Evolutionary conservation across 2,797 vertebrate species (phyloP).

Genomic region (Amblyraja radiata): DNA sequence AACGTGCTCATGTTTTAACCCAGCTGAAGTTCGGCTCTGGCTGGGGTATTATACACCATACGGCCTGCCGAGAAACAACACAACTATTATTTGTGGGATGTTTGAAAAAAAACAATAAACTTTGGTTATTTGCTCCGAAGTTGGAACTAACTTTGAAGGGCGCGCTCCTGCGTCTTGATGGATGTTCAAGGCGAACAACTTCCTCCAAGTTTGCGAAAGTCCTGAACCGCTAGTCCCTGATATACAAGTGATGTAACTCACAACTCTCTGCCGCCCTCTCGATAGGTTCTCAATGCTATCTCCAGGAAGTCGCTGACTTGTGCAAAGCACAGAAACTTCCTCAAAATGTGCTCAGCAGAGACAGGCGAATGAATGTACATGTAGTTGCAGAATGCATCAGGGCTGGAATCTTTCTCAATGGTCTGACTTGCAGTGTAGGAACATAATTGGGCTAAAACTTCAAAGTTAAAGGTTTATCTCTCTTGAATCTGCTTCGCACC

Average conservation of each 20-base stretch:
- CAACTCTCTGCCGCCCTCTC: neutral
- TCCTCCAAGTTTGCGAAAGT: conserved; percentile 21
- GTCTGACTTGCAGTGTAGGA: neutral
- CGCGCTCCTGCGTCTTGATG: neutral
- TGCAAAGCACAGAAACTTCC: conserved; percentile 13
- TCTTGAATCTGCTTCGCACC: neutral
- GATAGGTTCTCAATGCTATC: neutral
- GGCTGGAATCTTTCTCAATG: neutral
- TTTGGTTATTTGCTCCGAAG: neutral
- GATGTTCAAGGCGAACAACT: conserved; percentile 19
- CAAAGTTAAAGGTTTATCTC: neutral
- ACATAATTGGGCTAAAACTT: neutral
- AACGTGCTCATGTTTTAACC: conserved; percentile 66
- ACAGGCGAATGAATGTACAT: neutral
- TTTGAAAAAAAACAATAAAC: conserved; percentile 32
- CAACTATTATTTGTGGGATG: conserved; percentile 49
- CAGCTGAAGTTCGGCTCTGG: conserved; percentile 55
- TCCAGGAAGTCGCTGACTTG: conserved; percentile 15
- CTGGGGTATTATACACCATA: conserved; percentile 61
- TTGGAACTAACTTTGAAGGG: conserved; percentile 14
- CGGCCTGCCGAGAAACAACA: conserved; percentile 60
- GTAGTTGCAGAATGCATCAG: neutral
- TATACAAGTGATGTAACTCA: conserved; percentile 8
- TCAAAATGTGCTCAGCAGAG: neutral
- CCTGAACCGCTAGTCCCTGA: conserved; percentile 10